Conservation (phyloP, 2,113 vertebrate genomes). For the Protomyctophum bolini region DNA sequence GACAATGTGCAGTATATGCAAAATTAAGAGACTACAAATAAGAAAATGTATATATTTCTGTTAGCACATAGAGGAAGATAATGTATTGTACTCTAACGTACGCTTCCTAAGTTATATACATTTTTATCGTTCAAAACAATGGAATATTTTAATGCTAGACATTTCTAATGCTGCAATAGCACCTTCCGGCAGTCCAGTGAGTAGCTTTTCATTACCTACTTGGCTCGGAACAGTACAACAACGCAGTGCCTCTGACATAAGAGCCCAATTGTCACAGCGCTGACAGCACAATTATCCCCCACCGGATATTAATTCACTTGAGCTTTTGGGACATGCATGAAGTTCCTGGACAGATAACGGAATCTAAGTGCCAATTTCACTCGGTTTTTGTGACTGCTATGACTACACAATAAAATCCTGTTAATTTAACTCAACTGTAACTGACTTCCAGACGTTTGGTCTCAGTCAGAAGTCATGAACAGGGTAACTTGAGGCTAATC, state of each 20-base stretch:
- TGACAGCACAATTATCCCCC: constrained; percentile 24
- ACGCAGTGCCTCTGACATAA: constrained; percentile 45
- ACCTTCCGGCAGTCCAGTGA: constrained; percentile 14
- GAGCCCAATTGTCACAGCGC: constrained; percentile 38
- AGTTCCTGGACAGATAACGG: constrained; percentile 24
- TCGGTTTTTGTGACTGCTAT: constrained; percentile 11
- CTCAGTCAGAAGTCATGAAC: constrained; percentile 1
- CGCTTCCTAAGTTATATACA: constrained; percentile 12
- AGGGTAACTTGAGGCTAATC: constrained; percentile 5
- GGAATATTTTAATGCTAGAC: background rate
- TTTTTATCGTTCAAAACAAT: constrained; percentile 25
- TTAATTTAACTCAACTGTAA: no score
- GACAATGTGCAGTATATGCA: no score
- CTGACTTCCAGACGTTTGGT: no score
- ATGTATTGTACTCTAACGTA: background rate
- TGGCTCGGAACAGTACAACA: constrained; percentile 18
- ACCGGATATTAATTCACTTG: constrained; percentile 26
- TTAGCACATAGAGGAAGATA: background rate
- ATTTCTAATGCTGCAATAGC: constrained; percentile 2
- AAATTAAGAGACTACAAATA: no score
- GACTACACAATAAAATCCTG: no score
- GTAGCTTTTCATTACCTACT: constrained; percentile 44
- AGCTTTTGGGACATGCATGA: constrained; percentile 21
- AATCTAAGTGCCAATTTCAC: constrained; percentile 10
- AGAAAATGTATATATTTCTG: background rate